Evolutionary conservation across 2,113 vertebrate species (phyloP).

Genomic region (Indicator maculatus): DNA sequence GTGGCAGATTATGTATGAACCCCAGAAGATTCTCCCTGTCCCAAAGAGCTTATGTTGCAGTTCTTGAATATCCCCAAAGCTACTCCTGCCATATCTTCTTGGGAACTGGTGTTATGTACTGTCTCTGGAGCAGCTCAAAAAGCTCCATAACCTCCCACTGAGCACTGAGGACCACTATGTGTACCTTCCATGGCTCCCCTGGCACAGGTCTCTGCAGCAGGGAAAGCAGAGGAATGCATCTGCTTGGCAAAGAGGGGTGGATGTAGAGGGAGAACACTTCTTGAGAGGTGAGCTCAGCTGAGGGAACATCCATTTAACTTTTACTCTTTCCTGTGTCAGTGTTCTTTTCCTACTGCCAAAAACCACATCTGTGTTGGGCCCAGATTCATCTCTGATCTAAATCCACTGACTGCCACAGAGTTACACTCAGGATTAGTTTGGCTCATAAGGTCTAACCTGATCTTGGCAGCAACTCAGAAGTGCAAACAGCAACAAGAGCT

Average conservation of each 20-base stretch:
- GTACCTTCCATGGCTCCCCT: neutral
- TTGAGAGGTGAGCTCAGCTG: neutral
- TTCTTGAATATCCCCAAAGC: neutral
- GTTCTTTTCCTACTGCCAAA: neutral
- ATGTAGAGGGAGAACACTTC: neutral
- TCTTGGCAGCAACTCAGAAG: slow-evolving; percentile 17
- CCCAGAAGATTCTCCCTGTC: neutral
- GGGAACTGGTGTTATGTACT: neutral
- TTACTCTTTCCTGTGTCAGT: neutral
- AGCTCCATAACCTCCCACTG: neutral
- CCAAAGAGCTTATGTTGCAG: neutral
- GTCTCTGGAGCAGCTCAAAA: neutral
- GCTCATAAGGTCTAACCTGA: neutral
- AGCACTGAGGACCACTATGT: neutral
- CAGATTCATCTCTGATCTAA: neutral
- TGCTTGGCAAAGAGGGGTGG: neutral
- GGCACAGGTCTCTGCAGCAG: neutral
- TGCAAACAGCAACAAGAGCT: neutral
- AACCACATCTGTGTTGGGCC: neutral
- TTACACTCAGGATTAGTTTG: slow-evolving; percentile 21
- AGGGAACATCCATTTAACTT: neutral
- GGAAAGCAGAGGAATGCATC: neutral
- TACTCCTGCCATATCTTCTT: neutral
- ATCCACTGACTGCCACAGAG: neutral
- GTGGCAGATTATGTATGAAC: neutral